Evolutionary conservation across 2,113 vertebrate genomes (phyloP).

Genomic region (Micronisus gabar): DNA sequence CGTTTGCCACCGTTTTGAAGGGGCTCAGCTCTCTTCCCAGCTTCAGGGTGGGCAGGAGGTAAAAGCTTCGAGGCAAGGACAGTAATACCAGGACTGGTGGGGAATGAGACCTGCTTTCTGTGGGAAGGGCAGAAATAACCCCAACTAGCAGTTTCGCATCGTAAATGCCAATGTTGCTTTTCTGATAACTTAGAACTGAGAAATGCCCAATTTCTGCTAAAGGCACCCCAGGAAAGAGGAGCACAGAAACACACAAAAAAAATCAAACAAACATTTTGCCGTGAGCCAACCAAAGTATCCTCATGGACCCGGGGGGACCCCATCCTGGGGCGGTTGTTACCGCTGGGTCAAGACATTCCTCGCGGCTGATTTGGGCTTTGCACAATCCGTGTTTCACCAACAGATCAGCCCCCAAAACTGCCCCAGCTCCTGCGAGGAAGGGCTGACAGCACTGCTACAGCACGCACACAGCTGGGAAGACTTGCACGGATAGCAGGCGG

Average conservation of each 20-base stretch:
- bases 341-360: background rate
- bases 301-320: accelerated
- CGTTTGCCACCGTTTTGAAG: accelerated
- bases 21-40: background rate
- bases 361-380: background rate
- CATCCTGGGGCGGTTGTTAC: background rate
- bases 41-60: background rate
- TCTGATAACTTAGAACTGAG: background rate
- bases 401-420: background rate
- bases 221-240: background rate
- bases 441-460: background rate
- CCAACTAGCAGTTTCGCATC: background rate
- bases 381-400: background rate
- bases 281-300: background rate
- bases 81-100: accelerated
- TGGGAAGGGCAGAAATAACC: background rate
- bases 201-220: background rate
- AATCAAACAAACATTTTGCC: background rate
- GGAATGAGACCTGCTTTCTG: background rate
- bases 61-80: background rate
- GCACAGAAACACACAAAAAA: background rate
- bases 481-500: background rate
- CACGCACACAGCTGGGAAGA: accelerated
- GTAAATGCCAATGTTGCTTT: background rate
- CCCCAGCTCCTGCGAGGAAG: background rate